Base-by-base conservation (phyloP, 2,797 vertebrate species). In the Eptatretus atami region DNA sequence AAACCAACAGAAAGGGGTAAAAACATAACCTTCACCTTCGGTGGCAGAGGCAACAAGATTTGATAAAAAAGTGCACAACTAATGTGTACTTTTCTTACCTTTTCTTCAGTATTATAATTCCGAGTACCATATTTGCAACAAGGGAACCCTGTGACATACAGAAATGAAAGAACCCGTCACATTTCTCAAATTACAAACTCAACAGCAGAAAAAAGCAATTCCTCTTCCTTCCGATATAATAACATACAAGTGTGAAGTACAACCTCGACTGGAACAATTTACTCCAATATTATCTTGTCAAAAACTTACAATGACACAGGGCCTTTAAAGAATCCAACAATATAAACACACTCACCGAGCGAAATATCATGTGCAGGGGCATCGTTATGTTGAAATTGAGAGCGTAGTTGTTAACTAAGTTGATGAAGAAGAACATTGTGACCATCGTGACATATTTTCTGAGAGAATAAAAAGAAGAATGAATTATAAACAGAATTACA, bases 351-450 rank as follows among this genome's bases (percentile, higher is more conserved):
- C 31, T 44, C 31, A 95, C 92, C 8, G 92, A 95, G 84, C 92
- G 78, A 74, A 98, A 96, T 73, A 98, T 93, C 92, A 96, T 96
- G 69, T 98, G 92, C 68, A 98, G 72, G 0, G 90, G 92, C 92
- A 98, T 95, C 54, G 86, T 76, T 0, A 98, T 92, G 70, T 86
- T 92, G 69, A 96, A 81, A 70, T 94, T 95, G 66, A 98, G 81
- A 52, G 88, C 85, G 1, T 94, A 98, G 74, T 98, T 98, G 75
- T 96, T 98, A 68, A 94, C 78, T 69, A 96, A 86, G 0, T 85
- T 98, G 72, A 94, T 77, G 0, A 84, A 81, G 76, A 98, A 96
- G 78, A 94, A 98, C 92, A 98, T 98, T 63, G 80, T 77, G 66
- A 98, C 92, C 90, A 96, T 98, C 64, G 82, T 71, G 15, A 79